Base-by-base conservation (phyloP, 1,140 invertebrate species). In the Bombus confusus region DNA sequence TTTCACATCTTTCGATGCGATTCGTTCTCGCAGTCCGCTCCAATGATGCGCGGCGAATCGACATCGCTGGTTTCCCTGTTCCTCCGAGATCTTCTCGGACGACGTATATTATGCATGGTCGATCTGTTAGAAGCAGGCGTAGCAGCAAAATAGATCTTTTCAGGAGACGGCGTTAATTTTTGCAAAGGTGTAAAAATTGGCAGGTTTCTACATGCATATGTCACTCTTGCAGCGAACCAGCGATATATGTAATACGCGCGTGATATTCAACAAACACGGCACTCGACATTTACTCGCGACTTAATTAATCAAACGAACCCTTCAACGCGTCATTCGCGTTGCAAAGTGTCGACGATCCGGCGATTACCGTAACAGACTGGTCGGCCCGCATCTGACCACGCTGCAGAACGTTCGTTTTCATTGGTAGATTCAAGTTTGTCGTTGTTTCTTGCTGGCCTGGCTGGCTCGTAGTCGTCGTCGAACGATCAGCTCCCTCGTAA, bases 401-500 rank as follows among this genome's bases (percentile, higher is more conserved):
- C 68, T 39, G 18, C 66, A 10, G 39, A 22, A 41, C 75, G 68
- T 83, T 75, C 79, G 34, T 47, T 62, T 75, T 39, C 83, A 79
- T 81, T 76, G 74, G 59, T 76, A 64, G 52, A 77, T 62, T 47
- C 68, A 88, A 81, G 43, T 89, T 79, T 80, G 83, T 69, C 37
- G 80, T 66, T 31, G 69, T 73, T 82, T 86, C 87, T 89, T 81
- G 86, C 81, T 69, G 86, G 57, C 64, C 47, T 87, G 31, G 41
- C 74, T 5, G n/a, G 43, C 43, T 31, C 68, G 28, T 47, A 9
- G 73, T n/a, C 73, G 79, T 87, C 86, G 86, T 52, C 76, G 47
- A 80, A 79, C 81, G 88, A 89, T 87, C 86, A 85, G 81, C 82
- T 83, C 41, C 59, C 74, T 90, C 88, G 86, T 90, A 90, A 90